phyloP scores from a whole-genome alignment of 2,797 vertebrate genomes.

The Chloroceryle inda region DNA sequence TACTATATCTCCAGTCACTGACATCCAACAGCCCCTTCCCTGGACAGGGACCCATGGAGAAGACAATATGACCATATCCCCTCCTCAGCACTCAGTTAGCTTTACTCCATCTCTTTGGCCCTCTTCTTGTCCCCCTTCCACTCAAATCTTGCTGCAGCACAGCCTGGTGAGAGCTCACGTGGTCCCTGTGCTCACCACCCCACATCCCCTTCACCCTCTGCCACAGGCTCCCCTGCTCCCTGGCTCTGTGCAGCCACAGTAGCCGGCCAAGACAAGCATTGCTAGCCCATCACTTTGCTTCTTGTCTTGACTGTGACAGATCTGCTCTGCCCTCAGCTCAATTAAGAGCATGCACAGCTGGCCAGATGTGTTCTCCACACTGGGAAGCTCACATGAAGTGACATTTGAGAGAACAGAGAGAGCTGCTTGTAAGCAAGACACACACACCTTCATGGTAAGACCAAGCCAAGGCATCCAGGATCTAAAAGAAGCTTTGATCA shows the following conservation, averaged over 20 bases:
- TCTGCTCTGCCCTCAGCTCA: background rate
- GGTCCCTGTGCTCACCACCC: background rate
- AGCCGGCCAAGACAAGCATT: background rate
- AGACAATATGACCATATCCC: background rate
- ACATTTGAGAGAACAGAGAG: background rate
- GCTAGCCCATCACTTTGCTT: background rate
- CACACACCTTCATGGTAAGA: fast-evolving
- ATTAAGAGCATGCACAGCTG: background rate
- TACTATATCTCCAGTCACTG: fast-evolving
- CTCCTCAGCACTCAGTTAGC: no score
- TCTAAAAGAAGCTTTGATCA: background rate
- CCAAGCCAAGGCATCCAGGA: fast-evolving
- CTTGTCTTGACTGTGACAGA: background rate
- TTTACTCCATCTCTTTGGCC: background rate
- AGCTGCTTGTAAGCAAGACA: background rate
- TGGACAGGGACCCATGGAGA: background rate
- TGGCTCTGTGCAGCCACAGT: fast-evolving
- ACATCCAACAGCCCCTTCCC: background rate
- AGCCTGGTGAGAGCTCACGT: background rate
- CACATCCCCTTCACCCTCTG: background rate
- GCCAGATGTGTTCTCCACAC: background rate
- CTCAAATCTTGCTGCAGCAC: background rate
- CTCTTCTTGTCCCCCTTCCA: background rate
- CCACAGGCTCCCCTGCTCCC: background rate
- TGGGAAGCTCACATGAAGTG: background rate